These are phyloP conservation scores for Sialia sialis DNA, from an alignment of 2,113 vertebrate species.

Conservation along the genomic window DNA sequence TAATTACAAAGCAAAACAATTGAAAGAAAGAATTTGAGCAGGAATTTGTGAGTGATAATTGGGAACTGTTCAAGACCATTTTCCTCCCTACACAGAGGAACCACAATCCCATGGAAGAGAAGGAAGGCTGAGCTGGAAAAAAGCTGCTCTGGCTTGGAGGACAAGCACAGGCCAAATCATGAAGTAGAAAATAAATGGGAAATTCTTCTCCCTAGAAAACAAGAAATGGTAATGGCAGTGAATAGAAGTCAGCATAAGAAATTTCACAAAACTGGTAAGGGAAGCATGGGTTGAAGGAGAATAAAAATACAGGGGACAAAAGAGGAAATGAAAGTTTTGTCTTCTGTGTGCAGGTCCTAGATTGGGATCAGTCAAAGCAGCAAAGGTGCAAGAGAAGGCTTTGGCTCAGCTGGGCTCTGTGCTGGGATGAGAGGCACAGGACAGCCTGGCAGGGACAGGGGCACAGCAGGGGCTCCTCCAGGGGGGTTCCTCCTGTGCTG, in stretches of 20 bases:
- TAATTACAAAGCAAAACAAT: constrained; percentile 63
- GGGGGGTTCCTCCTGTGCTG: not conserved
- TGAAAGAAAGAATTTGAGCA: constrained; percentile 37
- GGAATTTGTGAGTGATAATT: constrained; percentile 33
- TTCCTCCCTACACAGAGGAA: not conserved
- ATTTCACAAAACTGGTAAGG: not conserved
- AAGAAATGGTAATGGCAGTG: not conserved
- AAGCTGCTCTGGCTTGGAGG: not conserved
- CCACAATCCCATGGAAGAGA: not conserved
- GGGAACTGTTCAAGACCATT: constrained; percentile 5
- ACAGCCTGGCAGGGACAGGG: not conserved
- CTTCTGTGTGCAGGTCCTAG: not conserved
- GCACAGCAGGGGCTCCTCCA: not conserved
- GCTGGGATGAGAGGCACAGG: not conserved
- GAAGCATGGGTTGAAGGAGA: not conserved
- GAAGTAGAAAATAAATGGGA: not conserved
- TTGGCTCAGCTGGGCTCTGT: not conserved
- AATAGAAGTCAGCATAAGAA: not conserved
- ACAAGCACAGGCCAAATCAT: not conserved
- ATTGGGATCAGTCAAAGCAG: not conserved
- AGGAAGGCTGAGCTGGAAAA: not conserved
- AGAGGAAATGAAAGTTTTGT: not conserved
- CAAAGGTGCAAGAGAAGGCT: rapidly evolving
- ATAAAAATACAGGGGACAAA: not conserved
- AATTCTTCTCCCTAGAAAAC: not conserved